Evolutionary conservation across 2,797 vertebrate genomes (phyloP), one percentile per base, ranked within the genome.

Genomic region (Argya squamiceps): DNA sequence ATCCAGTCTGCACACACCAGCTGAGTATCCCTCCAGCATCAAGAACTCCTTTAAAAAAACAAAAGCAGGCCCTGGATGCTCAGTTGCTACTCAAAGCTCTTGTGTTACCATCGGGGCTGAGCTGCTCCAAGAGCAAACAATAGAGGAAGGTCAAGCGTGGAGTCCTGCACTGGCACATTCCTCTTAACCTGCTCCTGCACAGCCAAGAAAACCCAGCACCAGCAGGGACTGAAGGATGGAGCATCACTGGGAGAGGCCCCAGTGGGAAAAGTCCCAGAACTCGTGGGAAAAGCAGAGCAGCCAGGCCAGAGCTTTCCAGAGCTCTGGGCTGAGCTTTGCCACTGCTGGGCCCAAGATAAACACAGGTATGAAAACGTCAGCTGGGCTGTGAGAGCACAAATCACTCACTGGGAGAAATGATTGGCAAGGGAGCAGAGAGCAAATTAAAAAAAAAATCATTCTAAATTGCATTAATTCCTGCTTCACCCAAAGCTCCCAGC

Each of bases 181-280:
- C 6, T 39, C 62, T 94, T 87, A 87, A 94, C 84, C 91, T 52
- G 15, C 6, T 79, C 11, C 3, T 63, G 67, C 50, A 32, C 5
- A 0, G 3, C 50, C 12, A 8, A 26, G 24, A 68, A 78, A 64
- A 0, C 0, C 23, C 55, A 11, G 2, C 5, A 70, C 7, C 71
- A 5, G 49, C 1, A 3, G 16, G 37, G 23, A 12, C 36, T 1
- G 6, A 6, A 44, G 56, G 92, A 69, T 3, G 41, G 29, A 43
- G 52, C 43, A 77, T 5, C 56, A 4, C n/a, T 43, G 37, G 39
- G 13, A 79, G 30, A 62, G 20, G 36, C 47, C 63, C n/a, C n/a
- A n/a, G n/a, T n/a, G n/a, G n/a, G n/a, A n/a, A n/a, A n/a, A n/a
- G n/a, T n/a, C 0, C 15, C 20, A 12, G 4, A n/a, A 44, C 15